phyloP scores from a whole-genome alignment of 2,113 vertebrate genomes.

The Boulengeromyrus knoepffleri region DNA sequence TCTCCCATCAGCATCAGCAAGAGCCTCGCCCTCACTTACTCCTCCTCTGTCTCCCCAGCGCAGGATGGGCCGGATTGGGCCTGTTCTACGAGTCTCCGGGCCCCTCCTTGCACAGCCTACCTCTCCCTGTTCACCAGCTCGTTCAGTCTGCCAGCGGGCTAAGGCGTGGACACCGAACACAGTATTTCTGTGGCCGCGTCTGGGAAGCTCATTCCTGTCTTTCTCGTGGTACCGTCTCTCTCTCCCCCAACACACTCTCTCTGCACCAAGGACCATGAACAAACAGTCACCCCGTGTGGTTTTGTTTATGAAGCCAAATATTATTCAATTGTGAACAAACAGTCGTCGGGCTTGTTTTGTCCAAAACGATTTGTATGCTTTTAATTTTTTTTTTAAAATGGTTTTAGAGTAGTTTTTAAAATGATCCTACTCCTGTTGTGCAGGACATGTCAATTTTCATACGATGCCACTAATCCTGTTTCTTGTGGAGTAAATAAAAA shows the following conservation, averaged over 20 bases:
- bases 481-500: slow-evolving; percentile 9
- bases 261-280: not conserved
- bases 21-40: not conserved
- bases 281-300: not conserved
- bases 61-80: not conserved
- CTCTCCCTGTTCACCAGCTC: not conserved
- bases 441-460: slow-evolving; percentile 16
- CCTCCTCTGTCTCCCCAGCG: not conserved
- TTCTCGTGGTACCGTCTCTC: not conserved
- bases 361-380: not conserved
- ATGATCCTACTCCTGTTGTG: slow-evolving; percentile 19
- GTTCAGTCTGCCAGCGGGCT: not conserved
- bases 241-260: not conserved
- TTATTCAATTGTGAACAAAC: not conserved
- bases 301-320: not conserved
- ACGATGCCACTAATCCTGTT: not conserved
- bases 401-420: slow-evolving; percentile 14
- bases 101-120: not conserved
- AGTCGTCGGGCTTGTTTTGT: not conserved
- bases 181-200: not conserved
- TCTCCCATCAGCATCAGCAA: not conserved
- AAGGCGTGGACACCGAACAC: not conserved
- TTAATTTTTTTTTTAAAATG: not conserved
- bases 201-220: not conserved
- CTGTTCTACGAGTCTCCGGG: not conserved